Base-by-base conservation (phyloP, 1,140 invertebrate genomes). In the Leptinotarsa texana region DNA sequence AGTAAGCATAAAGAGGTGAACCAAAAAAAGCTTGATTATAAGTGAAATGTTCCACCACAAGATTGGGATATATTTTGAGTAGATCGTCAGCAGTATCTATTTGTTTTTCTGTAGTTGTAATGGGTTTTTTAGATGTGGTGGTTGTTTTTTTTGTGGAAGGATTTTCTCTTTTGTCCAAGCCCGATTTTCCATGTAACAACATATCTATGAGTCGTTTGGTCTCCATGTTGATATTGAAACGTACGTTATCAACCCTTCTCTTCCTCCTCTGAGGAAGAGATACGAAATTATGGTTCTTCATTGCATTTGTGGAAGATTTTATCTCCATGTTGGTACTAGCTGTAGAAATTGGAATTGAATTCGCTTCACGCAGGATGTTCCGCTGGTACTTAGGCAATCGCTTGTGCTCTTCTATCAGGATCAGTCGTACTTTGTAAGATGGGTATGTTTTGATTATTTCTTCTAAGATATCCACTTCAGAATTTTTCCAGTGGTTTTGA, bases 381-480 rank as follows among this genome's bases (percentile, higher is more conserved):
- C 69, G 42, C 17, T 22, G 6, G 5, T 49, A 47, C 22, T 22
- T 69, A 2, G 42, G 47, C 13, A 17, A n/a, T 21, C 48, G 47
- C 18, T 21, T 66, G 11, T 66, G 42, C 6, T 62, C 22, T 17
- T 69, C 22, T 13, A 69, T 48, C 18, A 51, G 6, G 47, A 57
- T 68, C 13, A 49, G 24, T 48, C 21, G 42, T 33, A 72, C 57
- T 47, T 73, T 33, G 49, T 72, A 49, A 5, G 21, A 24, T 11
- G 48, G 71, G 51, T 70, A 69, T 11, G 51, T 66, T 27, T 74
- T 13, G n/a, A 71, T 57, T 13, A 84, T 81, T 63, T 78, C 71
- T 74, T 81, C 74, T 22, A 84, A 27, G 63, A 78, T 57, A 15
- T 79, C 69, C 3, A 83, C 63, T 65, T 82, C 75, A 3, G 76